Evolutionary conservation across 2,888 invertebrate species (phyloP).

Genomic region (Amphipoea oculea): DNA sequence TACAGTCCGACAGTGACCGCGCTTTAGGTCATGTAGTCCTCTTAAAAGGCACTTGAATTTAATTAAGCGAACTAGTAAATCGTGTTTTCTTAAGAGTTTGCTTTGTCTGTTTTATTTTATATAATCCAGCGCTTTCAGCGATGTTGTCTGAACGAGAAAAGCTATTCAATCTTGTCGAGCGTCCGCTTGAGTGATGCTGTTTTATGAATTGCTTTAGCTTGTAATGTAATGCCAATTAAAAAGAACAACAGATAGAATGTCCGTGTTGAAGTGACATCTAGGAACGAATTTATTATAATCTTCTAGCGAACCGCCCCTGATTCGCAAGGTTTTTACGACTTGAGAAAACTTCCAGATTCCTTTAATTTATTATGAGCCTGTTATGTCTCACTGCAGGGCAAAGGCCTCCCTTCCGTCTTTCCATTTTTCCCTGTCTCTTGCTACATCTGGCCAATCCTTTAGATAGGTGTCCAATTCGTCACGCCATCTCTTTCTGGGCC

Average conservation of each 20-base stretch:
- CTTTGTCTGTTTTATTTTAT: conserved; percentile 28
- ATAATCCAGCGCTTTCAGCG: conserved; percentile 40
- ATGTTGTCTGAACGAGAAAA: conserved; percentile 27
- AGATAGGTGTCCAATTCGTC: too few relatives aligned
- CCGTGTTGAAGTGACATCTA: neutral
- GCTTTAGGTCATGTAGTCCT: too few relatives aligned
- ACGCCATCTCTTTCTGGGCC: too few relatives aligned
- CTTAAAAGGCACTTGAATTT: conserved; percentile 46
- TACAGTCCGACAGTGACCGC: too few relatives aligned
- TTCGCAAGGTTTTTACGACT: neutral
- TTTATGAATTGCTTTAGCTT: conserved; percentile 25
- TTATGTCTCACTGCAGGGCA: too few relatives aligned
- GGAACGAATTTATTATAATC: neutral
- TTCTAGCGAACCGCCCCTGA: neutral
- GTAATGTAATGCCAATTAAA: conserved; percentile 42
- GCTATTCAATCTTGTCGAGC: conserved; percentile 32
- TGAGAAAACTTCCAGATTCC: neutral
- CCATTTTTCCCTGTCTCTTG: too few relatives aligned
- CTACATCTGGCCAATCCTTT: too few relatives aligned
- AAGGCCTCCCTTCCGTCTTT: too few relatives aligned
- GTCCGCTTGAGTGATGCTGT: conserved; percentile 44
- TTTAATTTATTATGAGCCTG: too few relatives aligned
- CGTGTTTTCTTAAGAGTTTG: conserved; percentile 42
- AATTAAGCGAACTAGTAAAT: conserved; percentile 51
- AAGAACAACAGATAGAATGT: conserved; percentile 6